Percentiles rank a stretch among this genome's conserved stretches.
phyloP scores from a whole-genome alignment of 2,888 invertebrate species.

The Eumerus sabulonum region DNA sequence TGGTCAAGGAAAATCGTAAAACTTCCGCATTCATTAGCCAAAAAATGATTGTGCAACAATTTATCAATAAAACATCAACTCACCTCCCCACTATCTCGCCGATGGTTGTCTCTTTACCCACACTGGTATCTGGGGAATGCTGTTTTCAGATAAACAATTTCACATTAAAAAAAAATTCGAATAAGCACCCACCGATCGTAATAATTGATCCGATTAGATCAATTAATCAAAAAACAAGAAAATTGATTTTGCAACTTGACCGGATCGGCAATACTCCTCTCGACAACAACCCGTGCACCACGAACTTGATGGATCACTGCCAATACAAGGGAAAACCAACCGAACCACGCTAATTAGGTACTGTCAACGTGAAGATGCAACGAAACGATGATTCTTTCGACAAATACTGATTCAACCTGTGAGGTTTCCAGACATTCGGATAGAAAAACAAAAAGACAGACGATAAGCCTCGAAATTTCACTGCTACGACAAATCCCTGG shows the following conservation, averaged over 20 bases:
- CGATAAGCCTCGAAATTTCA: constrained; percentile 57
- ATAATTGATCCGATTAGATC: too few relatives aligned
- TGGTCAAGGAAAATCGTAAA: constrained; percentile 1
- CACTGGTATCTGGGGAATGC: neutral
- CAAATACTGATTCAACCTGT: constrained; percentile 62
- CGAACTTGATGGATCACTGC: constrained; percentile 54
- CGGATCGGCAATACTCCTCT: constrained; percentile 6
- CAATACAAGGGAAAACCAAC: constrained; percentile 6
- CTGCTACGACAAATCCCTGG: constrained; percentile 61
- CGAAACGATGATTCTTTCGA: constrained; percentile 50
- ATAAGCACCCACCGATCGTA: constrained; percentile 35
- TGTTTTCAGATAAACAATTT: constrained; percentile 17
- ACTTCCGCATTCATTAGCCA: constrained; percentile 51
- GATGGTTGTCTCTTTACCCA: too few relatives aligned
- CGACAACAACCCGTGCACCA: neutral
- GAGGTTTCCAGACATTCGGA: too few relatives aligned
- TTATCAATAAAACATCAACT: constrained; percentile 38
- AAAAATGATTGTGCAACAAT: constrained; percentile 46
- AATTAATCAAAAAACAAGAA: constrained; percentile 31
- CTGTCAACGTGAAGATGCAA: constrained; percentile 24
- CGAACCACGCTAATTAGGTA: constrained; percentile 40
- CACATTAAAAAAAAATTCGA: constrained; percentile 33
- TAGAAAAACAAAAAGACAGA: constrained; percentile 29
- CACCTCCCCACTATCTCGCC: constrained; percentile 20
- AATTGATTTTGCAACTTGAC: constrained; percentile 6